Conservation (phyloP, 2,113 vertebrate genomes). For the Fregetta grallaria region DNA sequence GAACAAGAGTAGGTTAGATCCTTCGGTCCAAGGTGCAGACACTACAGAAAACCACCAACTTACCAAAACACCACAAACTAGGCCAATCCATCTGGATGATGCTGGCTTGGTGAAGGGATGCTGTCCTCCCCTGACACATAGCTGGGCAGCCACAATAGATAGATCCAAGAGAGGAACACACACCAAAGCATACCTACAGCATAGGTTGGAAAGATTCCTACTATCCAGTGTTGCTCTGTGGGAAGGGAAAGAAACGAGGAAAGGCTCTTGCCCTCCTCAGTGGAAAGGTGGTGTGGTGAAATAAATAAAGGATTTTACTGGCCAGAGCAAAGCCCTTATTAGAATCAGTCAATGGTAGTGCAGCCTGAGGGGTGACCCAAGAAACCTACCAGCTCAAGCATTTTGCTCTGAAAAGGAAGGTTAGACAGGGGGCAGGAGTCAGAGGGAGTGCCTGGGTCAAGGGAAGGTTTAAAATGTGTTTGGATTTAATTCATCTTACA, state of each 20-base stretch:
- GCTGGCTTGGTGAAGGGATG: neutral
- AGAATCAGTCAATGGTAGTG: neutral
- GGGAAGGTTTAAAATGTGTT: slow-evolving; percentile 66
- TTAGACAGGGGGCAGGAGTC: slow-evolving; percentile 54
- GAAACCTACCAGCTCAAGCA: slow-evolving; percentile 34
- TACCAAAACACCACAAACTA: neutral
- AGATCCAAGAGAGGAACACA: neutral
- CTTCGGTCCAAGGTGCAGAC: neutral
- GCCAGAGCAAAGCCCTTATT: slow-evolving; percentile 7
- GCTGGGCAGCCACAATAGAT: neutral
- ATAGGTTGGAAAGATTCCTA: neutral
- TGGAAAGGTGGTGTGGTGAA: slow-evolving; percentile 8
- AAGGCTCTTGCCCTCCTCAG: neutral
- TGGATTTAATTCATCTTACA: slow-evolving; percentile 70
- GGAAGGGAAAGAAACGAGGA: neutral
- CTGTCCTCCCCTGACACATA: neutral
- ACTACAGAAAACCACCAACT: neutral
- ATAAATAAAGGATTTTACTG: slow-evolving; percentile 32
- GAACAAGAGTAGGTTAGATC: neutral
- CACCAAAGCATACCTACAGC: neutral
- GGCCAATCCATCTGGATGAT: neutral
- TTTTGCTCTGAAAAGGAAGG: slow-evolving; percentile 56
- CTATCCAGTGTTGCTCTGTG: neutral
- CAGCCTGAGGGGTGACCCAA: slow-evolving; percentile 36
- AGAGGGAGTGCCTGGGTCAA: slow-evolving; percentile 68